A percentile compares a stretch with the other conserved stretches of the same genome.
These are phyloP conservation scores for Heliocidaris erythrogramma DNA, from an alignment of 35 echinoderm and acorn worm species.

Conservation along the genomic window DNA sequence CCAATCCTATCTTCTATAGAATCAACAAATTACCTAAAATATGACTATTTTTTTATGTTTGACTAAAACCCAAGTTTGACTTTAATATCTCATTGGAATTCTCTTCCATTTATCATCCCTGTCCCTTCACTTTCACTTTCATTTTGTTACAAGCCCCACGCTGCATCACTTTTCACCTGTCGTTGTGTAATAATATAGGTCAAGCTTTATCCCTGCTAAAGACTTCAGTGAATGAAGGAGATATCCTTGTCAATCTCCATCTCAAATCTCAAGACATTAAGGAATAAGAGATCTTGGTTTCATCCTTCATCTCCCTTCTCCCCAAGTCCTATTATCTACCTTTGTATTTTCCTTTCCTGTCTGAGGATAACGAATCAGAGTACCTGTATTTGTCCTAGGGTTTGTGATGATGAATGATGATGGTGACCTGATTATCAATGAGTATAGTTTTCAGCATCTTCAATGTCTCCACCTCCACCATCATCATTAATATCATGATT, in stretches of 20 bases:
- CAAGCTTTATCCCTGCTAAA: background rate
- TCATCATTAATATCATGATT: background rate
- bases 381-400: background rate
- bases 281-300: background rate
- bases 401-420: background rate
- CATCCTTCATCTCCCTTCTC: background rate
- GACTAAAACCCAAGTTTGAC: too few relatives aligned
- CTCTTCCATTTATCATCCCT: too few relatives aligned
- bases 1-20: too few relatives aligned
- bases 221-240: constrained; percentile 19
- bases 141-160: background rate
- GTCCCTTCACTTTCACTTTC: background rate
- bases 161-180: background rate
- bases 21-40: too few relatives aligned
- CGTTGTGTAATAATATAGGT: constrained; percentile 20
- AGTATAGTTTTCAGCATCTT: background rate
- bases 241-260: background rate
- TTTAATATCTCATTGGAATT: too few relatives aligned
- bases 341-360: background rate
- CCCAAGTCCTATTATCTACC: background rate
- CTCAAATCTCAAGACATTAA: background rate
- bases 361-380: background rate
- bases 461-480: background rate
- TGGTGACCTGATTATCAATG: background rate
- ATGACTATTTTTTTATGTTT: too few relatives aligned